phyloP scores from a whole-genome alignment of 2,888 invertebrate genomes.

The Drosophila neotestacea region DNA sequence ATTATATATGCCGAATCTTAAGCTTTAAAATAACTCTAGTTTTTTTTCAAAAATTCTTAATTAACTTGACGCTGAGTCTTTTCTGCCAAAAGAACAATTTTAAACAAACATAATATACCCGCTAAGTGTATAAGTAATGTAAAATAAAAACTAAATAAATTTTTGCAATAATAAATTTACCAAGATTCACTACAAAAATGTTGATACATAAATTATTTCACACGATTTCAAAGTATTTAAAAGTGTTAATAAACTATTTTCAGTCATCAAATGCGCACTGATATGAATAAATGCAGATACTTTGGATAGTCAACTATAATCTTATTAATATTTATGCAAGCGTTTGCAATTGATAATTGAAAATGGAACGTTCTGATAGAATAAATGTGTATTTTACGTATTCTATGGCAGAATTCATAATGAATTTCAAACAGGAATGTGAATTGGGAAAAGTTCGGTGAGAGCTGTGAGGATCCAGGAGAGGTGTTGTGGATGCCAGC shows the following conservation, averaged over 20 bases:
- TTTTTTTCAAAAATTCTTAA: no score
- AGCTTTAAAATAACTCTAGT: no score
- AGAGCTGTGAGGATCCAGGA: no score
- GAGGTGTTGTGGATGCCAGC: not conserved
- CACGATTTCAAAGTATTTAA: not conserved
- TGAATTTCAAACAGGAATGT: conserved; percentile 26
- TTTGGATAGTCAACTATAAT: conserved; percentile 21
- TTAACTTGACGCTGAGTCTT: no score
- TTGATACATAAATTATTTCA: not conserved
- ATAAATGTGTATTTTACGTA: conserved; percentile 3
- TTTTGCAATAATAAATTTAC: no score
- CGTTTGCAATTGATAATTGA: conserved; percentile 45
- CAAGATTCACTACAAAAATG: not conserved
- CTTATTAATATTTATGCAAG: conserved; percentile 27
- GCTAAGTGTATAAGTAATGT: no score
- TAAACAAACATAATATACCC: no score
- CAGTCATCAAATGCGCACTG: no score
- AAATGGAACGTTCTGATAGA: not conserved
- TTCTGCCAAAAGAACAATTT: no score
- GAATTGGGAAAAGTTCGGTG: conserved; percentile 3
- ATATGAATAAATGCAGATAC: not conserved
- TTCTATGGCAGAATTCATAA: conserved; percentile 23
- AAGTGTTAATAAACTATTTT: not conserved
- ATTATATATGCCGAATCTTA: no score
- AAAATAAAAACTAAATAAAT: no score